Evolutionary conservation across 2,888 invertebrate species (phyloP), one percentile per base, ranked within the genome.

Genomic region (Trichacis sp.): DNA sequence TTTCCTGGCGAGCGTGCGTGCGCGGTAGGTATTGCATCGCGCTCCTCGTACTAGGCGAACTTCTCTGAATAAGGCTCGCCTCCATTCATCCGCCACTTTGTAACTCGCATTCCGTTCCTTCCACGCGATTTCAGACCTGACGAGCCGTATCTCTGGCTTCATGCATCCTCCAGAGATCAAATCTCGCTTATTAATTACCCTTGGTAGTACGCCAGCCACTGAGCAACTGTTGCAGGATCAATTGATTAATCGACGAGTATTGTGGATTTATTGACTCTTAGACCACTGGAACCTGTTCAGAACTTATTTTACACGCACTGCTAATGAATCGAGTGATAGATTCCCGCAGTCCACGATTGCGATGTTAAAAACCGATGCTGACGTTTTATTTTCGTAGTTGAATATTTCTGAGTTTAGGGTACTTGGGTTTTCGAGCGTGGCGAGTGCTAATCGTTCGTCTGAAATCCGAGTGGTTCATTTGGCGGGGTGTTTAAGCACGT

Each of bases 181-280:
- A 64, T 64, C 64, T 54, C 43, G 42, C 58, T 64, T 59, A 64
- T 54, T 59, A 58, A 59, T 59, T 64, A 47, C 30, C 42, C 40
- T 56, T 51, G 43, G 42, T 47, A 53, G 48, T 47, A 50, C 55
- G 51, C 33, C 29, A 55, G 48, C 64, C 59, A 55, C 63, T 47
- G 63, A 57, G 54, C 50, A 54, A 54, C 49, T 45, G 43, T 40
- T 43, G 19, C 43, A 3, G 18, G 20, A 45, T 49, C 50, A 58
- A 58, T 58, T 54, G 54, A 55, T 50, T 24, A 48, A 55, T 53
- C 29, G 48, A 20, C 15, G 12, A 29, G 17, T 51, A 51, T 30
- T 33, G 19, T 42, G 30, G 40, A 43, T 36, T 54, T 58, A 50
- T 64, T 50, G 53, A 63, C 54, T 50, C 33, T n/a, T 14, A 30